Percentiles rank a stretch among this genome's conserved stretches.
phyloP scores from a whole-genome alignment of 1,140 invertebrate species.

The Ooceraea biroi region DNA sequence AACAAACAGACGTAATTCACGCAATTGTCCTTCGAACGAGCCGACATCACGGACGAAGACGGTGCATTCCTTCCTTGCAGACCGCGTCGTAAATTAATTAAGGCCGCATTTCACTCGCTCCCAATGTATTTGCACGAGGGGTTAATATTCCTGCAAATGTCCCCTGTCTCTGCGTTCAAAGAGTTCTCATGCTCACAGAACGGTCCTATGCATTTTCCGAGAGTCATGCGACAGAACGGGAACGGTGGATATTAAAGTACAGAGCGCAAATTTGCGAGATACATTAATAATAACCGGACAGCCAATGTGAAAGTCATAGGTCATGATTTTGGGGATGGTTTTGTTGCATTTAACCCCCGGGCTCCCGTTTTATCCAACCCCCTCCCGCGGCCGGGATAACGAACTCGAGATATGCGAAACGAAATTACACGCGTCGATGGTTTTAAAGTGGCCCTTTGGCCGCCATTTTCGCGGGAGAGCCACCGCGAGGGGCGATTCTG shows the following conservation, averaged over 20 bases:
- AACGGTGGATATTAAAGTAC: slow-evolving; percentile 49
- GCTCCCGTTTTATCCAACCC: neutral
- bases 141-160: slow-evolving; percentile 51
- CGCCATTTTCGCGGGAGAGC: neutral
- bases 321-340: no score
- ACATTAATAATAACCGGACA: neutral
- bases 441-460: slow-evolving; percentile 20
- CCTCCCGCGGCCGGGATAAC: neutral
- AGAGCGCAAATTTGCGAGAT: slow-evolving; percentile 22
- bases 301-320: neutral
- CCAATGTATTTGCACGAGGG: slow-evolving; percentile 50
- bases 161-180: neutral
- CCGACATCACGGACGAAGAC: slow-evolving; percentile 46
- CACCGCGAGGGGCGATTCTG: slow-evolving; percentile 22
- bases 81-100: slow-evolving; percentile 60
- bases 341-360: neutral
- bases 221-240: neutral
- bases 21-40: slow-evolving; percentile 73
- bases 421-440: neutral
- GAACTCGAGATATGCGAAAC: neutral
- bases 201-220: slow-evolving; percentile 5
- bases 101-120: slow-evolving; percentile 53
- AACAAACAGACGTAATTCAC: slow-evolving; percentile 77
- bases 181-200: slow-evolving; percentile 49
- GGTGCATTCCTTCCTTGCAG: slow-evolving; percentile 53